phyloP scores from a whole-genome alignment of 2,888 invertebrate genomes.

The Nomada flava region DNA sequence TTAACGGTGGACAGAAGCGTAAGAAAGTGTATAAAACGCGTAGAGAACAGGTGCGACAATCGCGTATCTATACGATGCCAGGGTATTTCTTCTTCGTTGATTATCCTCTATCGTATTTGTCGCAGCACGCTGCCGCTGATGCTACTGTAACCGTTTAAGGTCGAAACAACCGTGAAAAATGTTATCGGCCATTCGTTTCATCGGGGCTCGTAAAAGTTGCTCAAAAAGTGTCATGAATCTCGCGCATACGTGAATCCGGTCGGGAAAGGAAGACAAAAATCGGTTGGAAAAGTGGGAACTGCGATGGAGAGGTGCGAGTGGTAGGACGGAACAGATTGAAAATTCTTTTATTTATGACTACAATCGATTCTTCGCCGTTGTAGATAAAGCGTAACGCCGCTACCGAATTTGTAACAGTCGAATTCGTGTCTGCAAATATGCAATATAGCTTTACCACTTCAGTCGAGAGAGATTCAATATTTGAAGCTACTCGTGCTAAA shows the following conservation, averaged over 20 bases:
- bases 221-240: constrained; percentile 62
- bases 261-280: constrained; percentile 33
- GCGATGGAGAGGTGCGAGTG: not conserved
- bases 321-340: constrained; percentile 28
- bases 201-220: constrained; percentile 58
- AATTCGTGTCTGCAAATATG: not conserved
- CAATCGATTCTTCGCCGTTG: too few species aligned
- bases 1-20: constrained; percentile 39
- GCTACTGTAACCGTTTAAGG: constrained; percentile 45
- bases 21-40: constrained; percentile 50
- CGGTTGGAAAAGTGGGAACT: constrained; percentile 26
- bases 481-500: too few species aligned
- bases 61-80: constrained; percentile 27
- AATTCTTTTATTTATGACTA: constrained; percentile 31
- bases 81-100: constrained; percentile 56
- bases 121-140: constrained; percentile 24
- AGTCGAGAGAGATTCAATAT: too few species aligned
- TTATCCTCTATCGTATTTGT: constrained; percentile 64
- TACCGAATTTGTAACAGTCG: constrained; percentile 13
- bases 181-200: constrained; percentile 65
- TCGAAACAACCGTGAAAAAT: constrained; percentile 63
- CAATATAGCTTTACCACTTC: not conserved
- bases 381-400: too few species aligned
- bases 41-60: constrained; percentile 5
- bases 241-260: constrained; percentile 14